phyloP scores from a whole-genome alignment of 2,113 vertebrate genomes.

The Tupaia tana region DNA sequence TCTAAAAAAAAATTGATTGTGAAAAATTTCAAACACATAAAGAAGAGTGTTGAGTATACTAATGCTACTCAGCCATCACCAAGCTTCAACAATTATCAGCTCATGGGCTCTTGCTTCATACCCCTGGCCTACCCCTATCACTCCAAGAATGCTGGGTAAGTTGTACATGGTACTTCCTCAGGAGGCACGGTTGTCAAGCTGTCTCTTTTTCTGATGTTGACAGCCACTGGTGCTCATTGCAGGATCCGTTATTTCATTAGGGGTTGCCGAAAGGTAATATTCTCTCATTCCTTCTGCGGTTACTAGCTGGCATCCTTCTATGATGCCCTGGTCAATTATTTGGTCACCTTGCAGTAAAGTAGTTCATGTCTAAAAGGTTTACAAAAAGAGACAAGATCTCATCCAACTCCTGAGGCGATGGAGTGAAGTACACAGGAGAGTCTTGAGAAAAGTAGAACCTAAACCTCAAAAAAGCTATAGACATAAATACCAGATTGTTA shows the following conservation, averaged over 20 bases:
- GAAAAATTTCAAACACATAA: constrained; percentile 24
- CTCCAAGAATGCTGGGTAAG: neutral
- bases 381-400: constrained; percentile 30
- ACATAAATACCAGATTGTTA: constrained; percentile 24
- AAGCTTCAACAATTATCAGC: constrained; percentile 37
- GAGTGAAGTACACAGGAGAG: neutral
- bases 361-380: constrained; percentile 35
- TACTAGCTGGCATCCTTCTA: constrained; percentile 6
- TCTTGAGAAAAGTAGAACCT: constrained; percentile 2
- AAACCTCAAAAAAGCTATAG: neutral
- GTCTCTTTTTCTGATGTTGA: constrained; percentile 38
- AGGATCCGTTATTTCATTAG: constrained; percentile 18
- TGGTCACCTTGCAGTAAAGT: neutral
- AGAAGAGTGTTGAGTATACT: constrained; percentile 5
- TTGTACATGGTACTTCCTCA: neutral
- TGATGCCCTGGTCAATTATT: constrained; percentile 4
- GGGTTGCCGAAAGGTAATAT: neutral
- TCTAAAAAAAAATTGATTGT: neutral
- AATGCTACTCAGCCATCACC: neutral
- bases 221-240: neutral
- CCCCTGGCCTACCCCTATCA: too few relatives aligned
- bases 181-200: neutral
- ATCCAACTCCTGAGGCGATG: neutral
- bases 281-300: neutral
- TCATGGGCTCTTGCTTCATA: neutral